These are phyloP conservation scores for Athalia cordata DNA, from an alignment of 2,888 invertebrate species.

Conservation along the genomic window DNA sequence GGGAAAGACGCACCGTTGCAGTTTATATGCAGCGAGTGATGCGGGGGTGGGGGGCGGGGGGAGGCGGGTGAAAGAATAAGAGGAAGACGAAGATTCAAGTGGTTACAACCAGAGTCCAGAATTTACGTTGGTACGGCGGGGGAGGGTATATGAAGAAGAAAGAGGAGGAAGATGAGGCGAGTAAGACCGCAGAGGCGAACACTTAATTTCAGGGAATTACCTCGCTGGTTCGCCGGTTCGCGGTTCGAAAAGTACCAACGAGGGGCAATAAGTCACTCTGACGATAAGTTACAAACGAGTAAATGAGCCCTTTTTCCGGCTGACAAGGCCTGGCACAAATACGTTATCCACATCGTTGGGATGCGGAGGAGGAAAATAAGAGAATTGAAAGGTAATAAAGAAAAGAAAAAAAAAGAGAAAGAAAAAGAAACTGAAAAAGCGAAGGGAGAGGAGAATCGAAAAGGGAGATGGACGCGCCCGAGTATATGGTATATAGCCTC, in stretches of 20 bases:
- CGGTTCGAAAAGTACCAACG: constrained; percentile 8
- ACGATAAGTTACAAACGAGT: constrained; percentile 52
- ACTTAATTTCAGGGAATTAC: constrained; percentile 45
- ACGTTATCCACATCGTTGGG: constrained; percentile 26
- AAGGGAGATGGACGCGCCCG: neutral
- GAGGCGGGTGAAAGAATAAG: no score
- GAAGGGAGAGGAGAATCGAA: neutral
- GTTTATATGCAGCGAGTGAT: no score
- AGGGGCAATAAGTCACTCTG: constrained; percentile 48
- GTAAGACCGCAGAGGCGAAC: constrained; percentile 44
- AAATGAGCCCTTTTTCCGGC: constrained; percentile 46
- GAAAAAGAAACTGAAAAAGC: neutral
- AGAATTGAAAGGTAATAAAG: neutral
- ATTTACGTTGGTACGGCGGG: neutral
- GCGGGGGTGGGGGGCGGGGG: no score
- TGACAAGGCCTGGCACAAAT: constrained; percentile 38
- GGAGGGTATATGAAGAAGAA: neutral
- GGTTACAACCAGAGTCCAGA: neutral
- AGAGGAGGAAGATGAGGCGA: neutral
- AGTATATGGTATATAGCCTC: neutral
- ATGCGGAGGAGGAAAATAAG: constrained; percentile 17
- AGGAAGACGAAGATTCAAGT: no score
- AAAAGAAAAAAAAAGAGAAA: neutral
- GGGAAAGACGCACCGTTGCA: neutral
- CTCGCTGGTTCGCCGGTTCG: neutral